Percentiles rank a stretch among this genome's conserved stretches.
phyloP scores from a whole-genome alignment of 2,797 vertebrate species.

The Sandelia bainsii region DNA sequence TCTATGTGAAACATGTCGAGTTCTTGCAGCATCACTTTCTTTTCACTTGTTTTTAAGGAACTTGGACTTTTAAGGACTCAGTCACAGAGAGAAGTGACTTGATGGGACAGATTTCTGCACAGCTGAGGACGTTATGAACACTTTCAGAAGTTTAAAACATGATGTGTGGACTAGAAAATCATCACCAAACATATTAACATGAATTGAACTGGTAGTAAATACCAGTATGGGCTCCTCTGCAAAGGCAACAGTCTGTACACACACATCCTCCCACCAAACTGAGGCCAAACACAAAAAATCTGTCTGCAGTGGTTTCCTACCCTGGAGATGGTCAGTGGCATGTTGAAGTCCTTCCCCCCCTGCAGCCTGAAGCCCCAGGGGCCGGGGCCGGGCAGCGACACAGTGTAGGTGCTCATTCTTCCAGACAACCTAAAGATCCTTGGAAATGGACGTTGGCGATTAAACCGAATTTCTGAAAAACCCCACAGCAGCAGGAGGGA shows the following conservation, averaged over 20 bases:
- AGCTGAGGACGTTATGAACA: no score
- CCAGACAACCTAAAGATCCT: constrained; percentile 37
- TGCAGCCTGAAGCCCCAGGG: constrained; percentile 98
- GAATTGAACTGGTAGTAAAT: background rate
- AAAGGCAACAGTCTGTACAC: no score
- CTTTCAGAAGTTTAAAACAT: background rate
- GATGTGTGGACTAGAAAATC: background rate
- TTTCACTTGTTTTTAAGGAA: no score
- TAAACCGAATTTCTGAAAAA: constrained; percentile 8
- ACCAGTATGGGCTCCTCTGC: background rate
- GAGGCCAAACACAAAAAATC: background rate
- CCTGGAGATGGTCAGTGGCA: constrained; percentile 98
- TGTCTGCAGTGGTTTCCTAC: constrained; percentile 50
- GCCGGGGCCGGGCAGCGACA: constrained; percentile 91
- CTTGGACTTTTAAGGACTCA: no score
- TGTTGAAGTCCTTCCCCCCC: constrained; percentile 99
- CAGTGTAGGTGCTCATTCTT: constrained; percentile 91
- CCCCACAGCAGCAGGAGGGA: constrained; percentile 33
- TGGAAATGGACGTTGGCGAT: background rate
- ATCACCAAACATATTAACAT: background rate
- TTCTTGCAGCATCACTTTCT: background rate
- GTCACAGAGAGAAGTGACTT: background rate
- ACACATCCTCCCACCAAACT: background rate
- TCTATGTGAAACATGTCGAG: no score
- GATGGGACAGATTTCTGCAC: no score